phyloP scores from a whole-genome alignment of 1,140 invertebrate genomes.

The Panagrolaimus sp. region DNA sequence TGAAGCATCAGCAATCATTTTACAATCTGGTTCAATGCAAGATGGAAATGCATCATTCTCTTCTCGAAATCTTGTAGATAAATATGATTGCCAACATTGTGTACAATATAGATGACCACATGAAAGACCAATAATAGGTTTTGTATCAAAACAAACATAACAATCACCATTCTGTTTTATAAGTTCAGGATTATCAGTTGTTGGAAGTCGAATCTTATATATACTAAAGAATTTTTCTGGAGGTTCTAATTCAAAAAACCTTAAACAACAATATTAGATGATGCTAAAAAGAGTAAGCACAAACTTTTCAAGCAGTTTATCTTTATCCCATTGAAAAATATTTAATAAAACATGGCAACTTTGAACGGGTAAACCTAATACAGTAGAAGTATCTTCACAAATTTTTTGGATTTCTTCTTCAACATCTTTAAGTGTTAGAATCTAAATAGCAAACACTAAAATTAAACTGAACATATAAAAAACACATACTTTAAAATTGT shows the following conservation, averaged over 20 bases:
- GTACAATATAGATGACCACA: constrained; percentile 34
- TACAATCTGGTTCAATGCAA: constrained; percentile 41
- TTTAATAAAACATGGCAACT: constrained; percentile 35
- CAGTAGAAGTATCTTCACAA: constrained; percentile 30
- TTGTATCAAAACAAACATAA: constrained; percentile 33
- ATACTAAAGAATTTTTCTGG: background rate
- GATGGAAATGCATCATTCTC: constrained; percentile 15
- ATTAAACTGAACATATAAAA: background rate
- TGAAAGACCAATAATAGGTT: constrained; percentile 19
- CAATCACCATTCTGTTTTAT: background rate
- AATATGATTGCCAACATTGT: constrained; percentile 33
- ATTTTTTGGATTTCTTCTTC: constrained; percentile 30
- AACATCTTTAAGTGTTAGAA: constrained; percentile 26
- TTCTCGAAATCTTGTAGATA: constrained; percentile 30
- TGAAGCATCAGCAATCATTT: constrained; percentile 34
- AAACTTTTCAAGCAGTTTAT: constrained; percentile 35
- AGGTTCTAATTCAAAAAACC: background rate
- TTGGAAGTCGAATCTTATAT: background rate
- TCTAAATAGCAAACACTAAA: constrained; percentile 20
- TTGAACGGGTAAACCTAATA: constrained; percentile 28
- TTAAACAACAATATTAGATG: background rate
- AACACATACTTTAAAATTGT: background rate
- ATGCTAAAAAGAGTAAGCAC: background rate
- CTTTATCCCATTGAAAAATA: constrained; percentile 44
- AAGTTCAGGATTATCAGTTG: background rate